phyloP scores from a whole-genome alignment of 2,888 invertebrate species.

The Rhagonycha lutea region DNA sequence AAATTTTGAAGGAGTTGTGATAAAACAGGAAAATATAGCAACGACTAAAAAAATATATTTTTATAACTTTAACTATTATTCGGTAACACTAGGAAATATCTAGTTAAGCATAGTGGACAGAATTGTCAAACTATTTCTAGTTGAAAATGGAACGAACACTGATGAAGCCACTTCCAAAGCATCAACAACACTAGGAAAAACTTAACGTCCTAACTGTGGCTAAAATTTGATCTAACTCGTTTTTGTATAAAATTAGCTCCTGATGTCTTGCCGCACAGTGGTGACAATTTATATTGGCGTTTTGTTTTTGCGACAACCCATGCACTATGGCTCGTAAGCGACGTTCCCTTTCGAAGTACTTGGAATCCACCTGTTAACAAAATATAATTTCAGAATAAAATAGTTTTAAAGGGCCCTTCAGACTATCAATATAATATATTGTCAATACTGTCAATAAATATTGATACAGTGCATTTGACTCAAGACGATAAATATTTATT shows the following conservation, averaged over 20 bases:
- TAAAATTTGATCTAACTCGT: slow-evolving; percentile 54
- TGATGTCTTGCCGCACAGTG: slow-evolving; percentile 53
- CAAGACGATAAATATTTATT: too few relatives aligned
- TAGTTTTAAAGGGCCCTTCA: too few relatives aligned
- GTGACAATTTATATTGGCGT: slow-evolving; percentile 50
- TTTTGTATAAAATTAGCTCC: slow-evolving; percentile 53
- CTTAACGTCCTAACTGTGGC: slow-evolving; percentile 46
- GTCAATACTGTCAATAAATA: too few relatives aligned
- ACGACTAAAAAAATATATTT: slow-evolving; percentile 1
- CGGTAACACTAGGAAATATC: background rate
- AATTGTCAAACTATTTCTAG: background rate
- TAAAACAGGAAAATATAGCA: background rate
- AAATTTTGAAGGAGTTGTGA: background rate
- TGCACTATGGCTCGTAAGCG: slow-evolving; percentile 56
- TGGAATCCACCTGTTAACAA: slow-evolving; percentile 49
- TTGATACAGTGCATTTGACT: too few relatives aligned
- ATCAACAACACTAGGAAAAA: background rate
- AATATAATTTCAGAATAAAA: background rate
- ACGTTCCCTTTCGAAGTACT: slow-evolving; percentile 57
- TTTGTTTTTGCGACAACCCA: slow-evolving; percentile 53
- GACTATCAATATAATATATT: too few relatives aligned
- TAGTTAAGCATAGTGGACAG: background rate
- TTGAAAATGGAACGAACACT: background rate
- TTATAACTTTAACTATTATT: background rate
- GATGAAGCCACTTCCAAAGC: background rate